Evolutionary conservation across 2,797 vertebrate species (phyloP).

Genomic region (Phaenicophaeus curvirostris): DNA sequence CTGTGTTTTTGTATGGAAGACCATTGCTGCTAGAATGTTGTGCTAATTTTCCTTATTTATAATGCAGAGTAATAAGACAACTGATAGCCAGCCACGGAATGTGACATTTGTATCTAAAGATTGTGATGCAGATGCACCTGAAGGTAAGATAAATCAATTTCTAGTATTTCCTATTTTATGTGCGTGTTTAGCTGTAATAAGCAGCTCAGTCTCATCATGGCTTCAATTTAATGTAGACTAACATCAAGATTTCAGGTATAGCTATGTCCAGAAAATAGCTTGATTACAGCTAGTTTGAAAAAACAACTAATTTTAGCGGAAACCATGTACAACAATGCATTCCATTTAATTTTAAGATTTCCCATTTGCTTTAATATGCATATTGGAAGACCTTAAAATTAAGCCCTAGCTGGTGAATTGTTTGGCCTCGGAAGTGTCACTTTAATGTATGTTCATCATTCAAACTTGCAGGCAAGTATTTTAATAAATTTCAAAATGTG

Average conservation of each 20-base stretch:
- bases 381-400: not conserved
- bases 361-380: not conserved
- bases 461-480: not conserved
- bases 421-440: not conserved
- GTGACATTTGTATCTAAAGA: constrained; percentile 78
- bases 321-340: not conserved
- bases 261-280: not conserved
- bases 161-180: not conserved
- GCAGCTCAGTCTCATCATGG: not conserved
- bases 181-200: not conserved
- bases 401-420: not conserved
- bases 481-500: not conserved
- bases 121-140: constrained; percentile 92
- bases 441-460: not conserved
- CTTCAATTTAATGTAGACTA: not conserved
- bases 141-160: constrained; percentile 81
- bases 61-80: constrained; percentile 79
- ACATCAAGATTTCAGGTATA: not conserved
- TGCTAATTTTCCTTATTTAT: not conserved
- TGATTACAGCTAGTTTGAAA: not conserved
- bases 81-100: constrained; percentile 76
- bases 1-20: not conserved
- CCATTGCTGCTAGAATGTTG: not conserved
- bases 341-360: not conserved
- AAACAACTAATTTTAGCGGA: not conserved